Percentiles rank a stretch among this genome's conserved stretches.
Evolutionary conservation across 2,888 invertebrate genomes (phyloP).

Genomic region (Harpagoxenus sublaevis): DNA sequence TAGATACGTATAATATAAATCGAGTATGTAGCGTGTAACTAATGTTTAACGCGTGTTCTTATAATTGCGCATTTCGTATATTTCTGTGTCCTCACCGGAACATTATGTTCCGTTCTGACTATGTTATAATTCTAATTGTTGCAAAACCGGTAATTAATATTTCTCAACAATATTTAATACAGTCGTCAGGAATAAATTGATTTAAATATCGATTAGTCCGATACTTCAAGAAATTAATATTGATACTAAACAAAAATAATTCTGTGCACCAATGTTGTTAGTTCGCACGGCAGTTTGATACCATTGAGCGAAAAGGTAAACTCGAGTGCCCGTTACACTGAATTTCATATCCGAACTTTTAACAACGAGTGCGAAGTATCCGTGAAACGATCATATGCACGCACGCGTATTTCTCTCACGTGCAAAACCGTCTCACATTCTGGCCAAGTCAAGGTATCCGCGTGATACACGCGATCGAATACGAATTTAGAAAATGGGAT

Average conservation of each 20-base stretch:
- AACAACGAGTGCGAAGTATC: background rate
- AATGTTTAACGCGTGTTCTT: conserved; percentile 30
- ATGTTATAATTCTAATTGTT: conserved; percentile 30
- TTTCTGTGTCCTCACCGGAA: conserved; percentile 15
- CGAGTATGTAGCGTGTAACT: conserved; percentile 45
- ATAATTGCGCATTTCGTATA: conserved; percentile 35
- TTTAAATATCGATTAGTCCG: background rate
- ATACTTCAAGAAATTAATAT: background rate
- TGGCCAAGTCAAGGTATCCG: background rate
- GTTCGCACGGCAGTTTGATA: background rate
- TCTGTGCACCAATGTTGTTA: background rate
- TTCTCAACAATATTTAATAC: background rate
- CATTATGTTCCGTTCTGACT: conserved; percentile 45
- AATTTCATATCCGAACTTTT: conserved; percentile 13
- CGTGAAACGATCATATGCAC: background rate
- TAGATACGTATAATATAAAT: background rate
- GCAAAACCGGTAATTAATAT: conserved; percentile 10
- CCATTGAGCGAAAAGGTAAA: background rate
- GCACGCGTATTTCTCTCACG: background rate
- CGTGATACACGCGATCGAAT: conserved; percentile 16
- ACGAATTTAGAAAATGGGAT: conserved; percentile 19
- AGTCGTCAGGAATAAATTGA: background rate
- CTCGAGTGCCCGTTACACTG: background rate
- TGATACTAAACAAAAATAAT: background rate
- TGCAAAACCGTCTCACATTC: background rate